A percentile compares a stretch with the other conserved stretches of the same genome.
These are phyloP conservation scores for Caenorhabditis becei DNA, from an alignment of 2,888 invertebrate species.

Conservation along the genomic window DNA sequence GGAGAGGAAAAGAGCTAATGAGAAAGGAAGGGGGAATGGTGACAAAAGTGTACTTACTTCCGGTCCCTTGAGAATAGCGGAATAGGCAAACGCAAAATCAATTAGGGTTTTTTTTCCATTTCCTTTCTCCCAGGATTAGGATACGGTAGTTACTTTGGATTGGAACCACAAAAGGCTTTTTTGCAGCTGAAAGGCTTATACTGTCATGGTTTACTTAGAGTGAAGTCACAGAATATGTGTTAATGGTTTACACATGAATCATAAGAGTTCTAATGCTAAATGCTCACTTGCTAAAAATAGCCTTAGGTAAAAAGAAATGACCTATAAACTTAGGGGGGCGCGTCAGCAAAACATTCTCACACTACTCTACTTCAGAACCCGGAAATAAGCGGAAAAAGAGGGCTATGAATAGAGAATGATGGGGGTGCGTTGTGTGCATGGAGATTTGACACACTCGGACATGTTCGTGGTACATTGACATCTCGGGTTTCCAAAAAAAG, in stretches of 20 bases:
- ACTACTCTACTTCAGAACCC: slow-evolving; percentile 18
- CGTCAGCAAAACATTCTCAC: slow-evolving; percentile 3
- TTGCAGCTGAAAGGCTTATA: too few relatives aligned
- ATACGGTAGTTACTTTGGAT: slow-evolving; percentile 2
- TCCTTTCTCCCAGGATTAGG: too few relatives aligned
- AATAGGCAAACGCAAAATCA: slow-evolving; percentile 22
- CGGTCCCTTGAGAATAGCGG: slow-evolving; percentile 35
- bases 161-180: too few relatives aligned
- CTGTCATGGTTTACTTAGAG: too few relatives aligned
- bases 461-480: slow-evolving; percentile 24
- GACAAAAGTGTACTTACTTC: slow-evolving; percentile 20
- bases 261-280: neutral
- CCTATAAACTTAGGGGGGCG: neutral
- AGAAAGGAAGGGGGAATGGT: slow-evolving; percentile 12
- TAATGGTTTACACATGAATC: too few relatives aligned
- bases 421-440: slow-evolving; percentile 16
- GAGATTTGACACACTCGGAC: too few relatives aligned
- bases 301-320: neutral
- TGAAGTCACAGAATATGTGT: too few relatives aligned
- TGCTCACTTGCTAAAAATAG: neutral
- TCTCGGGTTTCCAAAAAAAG: slow-evolving; percentile 35
- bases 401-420: slow-evolving; percentile 57
- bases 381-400: slow-evolving; percentile 40
- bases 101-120: slow-evolving; percentile 22
- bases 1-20: slow-evolving; percentile 13